Conservation (phyloP, 2,888 invertebrate genomes). For the Pseudoips prasinana region DNA sequence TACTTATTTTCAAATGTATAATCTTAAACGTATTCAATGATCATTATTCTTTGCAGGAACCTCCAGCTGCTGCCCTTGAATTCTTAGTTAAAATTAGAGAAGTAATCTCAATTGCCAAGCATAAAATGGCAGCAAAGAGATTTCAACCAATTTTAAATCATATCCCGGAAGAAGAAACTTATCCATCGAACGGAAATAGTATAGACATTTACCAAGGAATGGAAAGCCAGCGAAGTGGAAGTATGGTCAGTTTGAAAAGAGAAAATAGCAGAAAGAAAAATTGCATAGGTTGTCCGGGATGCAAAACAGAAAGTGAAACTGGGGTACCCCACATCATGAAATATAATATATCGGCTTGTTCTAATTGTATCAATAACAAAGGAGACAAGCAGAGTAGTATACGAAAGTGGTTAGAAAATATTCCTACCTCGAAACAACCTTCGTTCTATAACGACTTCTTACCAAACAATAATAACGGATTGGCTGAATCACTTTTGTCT, state of each 20-base stretch:
- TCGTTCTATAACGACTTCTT: slow-evolving; percentile 46
- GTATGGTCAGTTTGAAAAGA: slow-evolving; percentile 82
- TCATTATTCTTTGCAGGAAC: slow-evolving; percentile 86
- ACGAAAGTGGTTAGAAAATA: slow-evolving; percentile 88
- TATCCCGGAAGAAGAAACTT: slow-evolving; percentile 90
- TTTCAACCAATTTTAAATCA: slow-evolving; percentile 89
- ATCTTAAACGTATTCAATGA: background rate
- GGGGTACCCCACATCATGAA: slow-evolving; percentile 65
- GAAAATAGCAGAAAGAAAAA: slow-evolving; percentile 83
- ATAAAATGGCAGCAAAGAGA: slow-evolving; percentile 91
- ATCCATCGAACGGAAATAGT: slow-evolving; percentile 70
- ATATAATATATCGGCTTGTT: slow-evolving; percentile 71
- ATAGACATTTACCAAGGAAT: slow-evolving; percentile 71
- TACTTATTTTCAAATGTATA: background rate
- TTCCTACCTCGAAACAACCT: slow-evolving; percentile 75
- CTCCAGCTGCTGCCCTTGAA: slow-evolving; percentile 94
- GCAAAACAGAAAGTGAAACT: slow-evolving; percentile 59
- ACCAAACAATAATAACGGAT: slow-evolving; percentile 45
- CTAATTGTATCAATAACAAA: slow-evolving; percentile 76
- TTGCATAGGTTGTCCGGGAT: slow-evolving; percentile 87
- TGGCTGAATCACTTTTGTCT: slow-evolving; percentile 61
- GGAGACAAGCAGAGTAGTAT: slow-evolving; percentile 89
- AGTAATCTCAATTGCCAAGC: slow-evolving; percentile 94
- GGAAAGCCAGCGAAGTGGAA: slow-evolving; percentile 79
- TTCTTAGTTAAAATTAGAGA: slow-evolving; percentile 94